Conservation (phyloP, 2,113 vertebrate species). For the Neofelis nebulosa region DNA sequence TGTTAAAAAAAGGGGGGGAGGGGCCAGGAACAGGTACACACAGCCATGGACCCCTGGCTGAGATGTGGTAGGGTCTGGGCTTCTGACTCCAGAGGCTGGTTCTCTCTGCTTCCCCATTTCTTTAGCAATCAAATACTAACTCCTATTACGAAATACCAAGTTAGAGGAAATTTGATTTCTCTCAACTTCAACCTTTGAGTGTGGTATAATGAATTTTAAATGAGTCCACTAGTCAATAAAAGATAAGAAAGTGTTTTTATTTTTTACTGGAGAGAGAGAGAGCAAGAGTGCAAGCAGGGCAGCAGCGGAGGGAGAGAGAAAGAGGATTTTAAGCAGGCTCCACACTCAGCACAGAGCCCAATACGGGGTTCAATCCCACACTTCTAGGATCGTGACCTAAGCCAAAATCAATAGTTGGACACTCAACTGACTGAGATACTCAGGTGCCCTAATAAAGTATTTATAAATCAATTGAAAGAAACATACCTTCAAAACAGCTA, state of each 20-base stretch:
- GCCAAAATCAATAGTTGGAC: too few relatives aligned
- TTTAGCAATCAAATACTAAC: background rate
- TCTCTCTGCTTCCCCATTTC: background rate
- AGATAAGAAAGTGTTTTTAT: background rate
- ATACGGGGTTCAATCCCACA: too few relatives aligned
- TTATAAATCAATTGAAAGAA: constrained; percentile 9
- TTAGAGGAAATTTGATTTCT: background rate
- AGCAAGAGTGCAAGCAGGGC: too few relatives aligned
- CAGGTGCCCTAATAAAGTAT: background rate
- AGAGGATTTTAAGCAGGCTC: too few relatives aligned
- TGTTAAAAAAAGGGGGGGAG: background rate
- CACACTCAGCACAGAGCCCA: too few relatives aligned
- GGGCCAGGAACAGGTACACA: background rate
- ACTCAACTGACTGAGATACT: too few relatives aligned
- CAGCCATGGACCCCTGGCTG: background rate
- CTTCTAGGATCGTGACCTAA: too few relatives aligned
- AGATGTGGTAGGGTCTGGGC: background rate
- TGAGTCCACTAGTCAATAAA: background rate
- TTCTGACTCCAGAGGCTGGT: background rate
- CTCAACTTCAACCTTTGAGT: background rate
- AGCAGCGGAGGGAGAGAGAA: too few relatives aligned
- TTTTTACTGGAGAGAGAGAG: too few relatives aligned
- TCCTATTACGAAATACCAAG: background rate
- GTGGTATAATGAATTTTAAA: background rate
- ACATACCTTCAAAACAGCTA: background rate